Conservation (phyloP, 2,888 invertebrate genomes). For the Chloroclysta siterata region DNA sequence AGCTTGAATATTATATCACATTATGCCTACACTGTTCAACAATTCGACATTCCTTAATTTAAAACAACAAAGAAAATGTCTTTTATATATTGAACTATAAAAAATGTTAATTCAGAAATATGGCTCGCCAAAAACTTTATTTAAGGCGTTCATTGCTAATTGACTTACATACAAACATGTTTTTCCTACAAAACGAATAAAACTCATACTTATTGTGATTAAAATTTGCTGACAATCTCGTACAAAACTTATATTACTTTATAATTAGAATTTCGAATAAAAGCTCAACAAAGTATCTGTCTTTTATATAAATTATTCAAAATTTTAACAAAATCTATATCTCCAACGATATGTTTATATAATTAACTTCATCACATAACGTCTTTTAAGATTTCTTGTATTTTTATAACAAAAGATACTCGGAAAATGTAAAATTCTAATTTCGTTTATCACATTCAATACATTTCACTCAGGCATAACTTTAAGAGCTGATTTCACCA, state of each 20-base stretch:
- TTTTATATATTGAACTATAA: conserved; percentile 1
- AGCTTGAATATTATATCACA: conserved; percentile 44
- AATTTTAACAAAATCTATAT: background rate
- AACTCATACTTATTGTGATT: conserved; percentile 19
- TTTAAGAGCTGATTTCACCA: no score
- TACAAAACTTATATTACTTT: conserved; percentile 2
- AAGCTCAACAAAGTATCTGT: background rate
- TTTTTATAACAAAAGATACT: conserved; percentile 1
- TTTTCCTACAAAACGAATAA: conserved; percentile 18
- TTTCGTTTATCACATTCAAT: conserved; percentile 38
- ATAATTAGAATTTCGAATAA: conserved; percentile 2
- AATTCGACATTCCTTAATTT: conserved; percentile 30
- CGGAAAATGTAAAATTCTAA: conserved; percentile 21
- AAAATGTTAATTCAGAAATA: background rate
- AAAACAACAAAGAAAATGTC: conserved; percentile 31
- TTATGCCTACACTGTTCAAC: conserved; percentile 23
- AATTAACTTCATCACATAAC: conserved; percentile 1
- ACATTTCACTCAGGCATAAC: conserved; percentile 22
- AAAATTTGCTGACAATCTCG: conserved; percentile 12
- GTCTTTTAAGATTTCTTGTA: background rate
- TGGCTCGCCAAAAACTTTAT: background rate
- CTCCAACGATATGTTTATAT: conserved; percentile 7
- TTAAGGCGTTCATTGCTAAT: background rate
- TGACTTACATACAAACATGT: conserved; percentile 3
- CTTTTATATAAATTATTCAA: conserved; percentile 2